These are phyloP conservation scores for Echinops telfairi DNA, from an alignment of 2,113 vertebrate species.

Conservation along the genomic window DNA sequence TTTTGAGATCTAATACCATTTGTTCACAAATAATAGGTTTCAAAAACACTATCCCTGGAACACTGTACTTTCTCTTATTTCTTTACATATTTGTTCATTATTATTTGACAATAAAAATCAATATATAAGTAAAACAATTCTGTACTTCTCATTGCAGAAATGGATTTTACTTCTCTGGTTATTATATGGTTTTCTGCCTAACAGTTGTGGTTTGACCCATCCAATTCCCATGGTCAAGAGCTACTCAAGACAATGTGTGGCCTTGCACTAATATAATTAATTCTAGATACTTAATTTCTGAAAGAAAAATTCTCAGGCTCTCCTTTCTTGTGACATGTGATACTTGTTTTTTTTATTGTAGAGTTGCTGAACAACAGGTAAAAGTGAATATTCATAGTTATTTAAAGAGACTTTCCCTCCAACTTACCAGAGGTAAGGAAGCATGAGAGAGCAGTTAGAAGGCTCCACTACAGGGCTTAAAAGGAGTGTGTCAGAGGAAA, in stretches of 20 bases:
- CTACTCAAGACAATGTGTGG: background rate
- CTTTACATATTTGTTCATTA: background rate
- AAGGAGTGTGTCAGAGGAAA: too few species aligned
- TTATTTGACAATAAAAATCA: background rate
- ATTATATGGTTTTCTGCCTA: background rate
- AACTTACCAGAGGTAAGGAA: background rate
- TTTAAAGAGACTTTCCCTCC: background rate
- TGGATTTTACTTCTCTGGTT: background rate
- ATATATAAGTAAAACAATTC: background rate
- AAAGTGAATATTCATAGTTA: too few species aligned
- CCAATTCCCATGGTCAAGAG: background rate
- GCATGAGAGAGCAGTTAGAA: background rate
- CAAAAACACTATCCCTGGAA: background rate
- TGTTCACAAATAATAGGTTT: background rate
- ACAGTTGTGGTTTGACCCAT: background rate
- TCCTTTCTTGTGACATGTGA: background rate
- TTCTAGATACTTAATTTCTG: background rate
- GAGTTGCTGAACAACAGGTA: too few species aligned
- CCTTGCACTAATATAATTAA: background rate
- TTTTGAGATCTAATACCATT: constrained; percentile 6
- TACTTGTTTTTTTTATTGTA: background rate
- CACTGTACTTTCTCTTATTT: background rate
- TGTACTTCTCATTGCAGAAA: too few species aligned
- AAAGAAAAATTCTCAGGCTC: background rate
- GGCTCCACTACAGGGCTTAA: too few species aligned